Percentiles rank a stretch among this genome's conserved stretches.
Conservation (phyloP, 2,113 vertebrate species). For the Plectropomus leopardus region DNA sequence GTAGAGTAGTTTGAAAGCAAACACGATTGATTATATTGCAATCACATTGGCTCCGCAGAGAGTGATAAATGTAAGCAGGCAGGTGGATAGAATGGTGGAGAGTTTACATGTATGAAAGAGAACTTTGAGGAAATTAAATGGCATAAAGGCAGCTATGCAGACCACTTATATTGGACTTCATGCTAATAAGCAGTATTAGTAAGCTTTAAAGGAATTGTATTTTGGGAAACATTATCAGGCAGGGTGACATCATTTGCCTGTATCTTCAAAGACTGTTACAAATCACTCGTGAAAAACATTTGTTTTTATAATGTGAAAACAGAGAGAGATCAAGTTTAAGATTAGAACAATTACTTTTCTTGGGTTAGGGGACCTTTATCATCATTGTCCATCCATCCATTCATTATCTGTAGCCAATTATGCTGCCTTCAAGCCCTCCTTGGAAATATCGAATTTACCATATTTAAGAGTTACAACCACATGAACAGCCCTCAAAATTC, state of each 20-base stretch:
- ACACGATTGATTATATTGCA: slow-evolving; percentile 36
- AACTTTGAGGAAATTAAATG: not conserved
- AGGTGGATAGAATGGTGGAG: slow-evolving; percentile 9
- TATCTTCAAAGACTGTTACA: not conserved
- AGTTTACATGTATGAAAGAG: not conserved
- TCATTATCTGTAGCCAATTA: no score
- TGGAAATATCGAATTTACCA: no score
- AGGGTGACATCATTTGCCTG: not conserved
- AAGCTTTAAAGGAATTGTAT: not conserved
- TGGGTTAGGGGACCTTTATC: no score
- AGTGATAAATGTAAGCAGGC: not conserved
- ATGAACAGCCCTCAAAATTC: no score
- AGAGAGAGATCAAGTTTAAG: no score
- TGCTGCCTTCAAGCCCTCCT: no score
- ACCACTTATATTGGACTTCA: not conserved
- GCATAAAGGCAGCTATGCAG: not conserved
- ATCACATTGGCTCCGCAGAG: not conserved
- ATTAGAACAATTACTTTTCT: no score
- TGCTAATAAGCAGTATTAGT: not conserved
- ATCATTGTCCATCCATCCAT: no score
- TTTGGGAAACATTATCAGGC: not conserved
- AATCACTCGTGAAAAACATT: not conserved
- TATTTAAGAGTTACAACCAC: no score
- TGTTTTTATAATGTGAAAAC: not conserved
- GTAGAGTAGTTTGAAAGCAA: slow-evolving; percentile 37